Conservation (phyloP, 1,140 invertebrate species). For the Drosophila burlai region DNA sequence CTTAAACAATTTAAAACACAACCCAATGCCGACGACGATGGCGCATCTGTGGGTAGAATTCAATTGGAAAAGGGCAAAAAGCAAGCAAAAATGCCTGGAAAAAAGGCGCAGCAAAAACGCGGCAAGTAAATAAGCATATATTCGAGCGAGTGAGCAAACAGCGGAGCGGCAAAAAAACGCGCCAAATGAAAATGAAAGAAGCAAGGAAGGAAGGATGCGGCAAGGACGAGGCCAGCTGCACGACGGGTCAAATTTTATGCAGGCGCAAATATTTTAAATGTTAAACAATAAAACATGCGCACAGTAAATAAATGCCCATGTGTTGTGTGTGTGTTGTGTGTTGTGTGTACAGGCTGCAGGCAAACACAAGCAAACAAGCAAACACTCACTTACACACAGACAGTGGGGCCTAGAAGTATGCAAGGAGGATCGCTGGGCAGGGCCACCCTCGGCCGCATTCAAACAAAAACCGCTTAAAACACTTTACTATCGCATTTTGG, state of each 20-base stretch:
- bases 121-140: constrained; percentile 45
- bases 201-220: constrained; percentile 1
- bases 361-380: constrained; percentile 36
- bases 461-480: constrained; percentile 84
- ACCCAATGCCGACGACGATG: neutral
- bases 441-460: constrained; percentile 45
- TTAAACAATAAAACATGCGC: constrained; percentile 76
- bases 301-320: constrained; percentile 72
- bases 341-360: constrained; percentile 32
- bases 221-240: constrained; percentile 15
- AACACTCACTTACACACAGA: constrained; percentile 25
- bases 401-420: constrained; percentile 72
- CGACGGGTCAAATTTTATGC: constrained; percentile 61
- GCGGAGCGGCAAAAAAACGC: neutral
- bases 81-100: neutral
- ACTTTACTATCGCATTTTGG: constrained; percentile 84
- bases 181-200: constrained; percentile 23
- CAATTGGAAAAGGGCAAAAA: constrained; percentile 6
- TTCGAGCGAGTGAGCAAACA: constrained; percentile 32
- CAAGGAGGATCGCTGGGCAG: constrained; percentile 16
- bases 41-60: constrained; percentile 23
- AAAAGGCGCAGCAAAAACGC: constrained; percentile 8
- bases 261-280: constrained; percentile 79
- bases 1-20: constrained; percentile 43
- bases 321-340: constrained; percentile 8